Conservation (phyloP, 2,113 vertebrate genomes). For the Hirundichthys speculiger region DNA sequence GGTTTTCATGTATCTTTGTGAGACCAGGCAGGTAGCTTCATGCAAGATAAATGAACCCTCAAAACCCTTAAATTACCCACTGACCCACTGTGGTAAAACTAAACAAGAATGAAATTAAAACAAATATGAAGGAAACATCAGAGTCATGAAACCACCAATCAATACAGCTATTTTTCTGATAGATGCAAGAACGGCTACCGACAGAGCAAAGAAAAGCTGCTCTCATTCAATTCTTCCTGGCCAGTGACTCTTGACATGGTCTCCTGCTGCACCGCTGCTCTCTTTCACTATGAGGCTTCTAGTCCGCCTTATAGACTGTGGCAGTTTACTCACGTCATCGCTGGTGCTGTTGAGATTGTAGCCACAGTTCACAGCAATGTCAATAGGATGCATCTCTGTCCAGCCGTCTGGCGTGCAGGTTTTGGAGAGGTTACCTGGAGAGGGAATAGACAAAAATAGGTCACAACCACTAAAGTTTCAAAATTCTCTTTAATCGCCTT, state of each 20-base stretch:
- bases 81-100: background rate
- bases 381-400: conserved; percentile 84
- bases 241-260: conserved; percentile 23
- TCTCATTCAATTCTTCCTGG: conserved; percentile 31
- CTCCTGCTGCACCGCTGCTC: conserved; percentile 15
- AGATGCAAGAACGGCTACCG: conserved; percentile 12
- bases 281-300: conserved; percentile 13
- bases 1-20: too few species aligned
- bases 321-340: conserved; percentile 82
- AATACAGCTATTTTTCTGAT: conserved; percentile 26
- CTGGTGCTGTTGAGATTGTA: conserved; percentile 79
- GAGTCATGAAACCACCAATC: conserved; percentile 13
- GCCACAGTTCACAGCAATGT: conserved; percentile 85
- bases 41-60: background rate
- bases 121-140: background rate
- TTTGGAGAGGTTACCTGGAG: conserved; percentile 89
- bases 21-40: too few species aligned
- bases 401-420: conserved; percentile 90
- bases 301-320: background rate
- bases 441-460: conserved; percentile 10
- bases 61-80: background rate
- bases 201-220: conserved; percentile 20
- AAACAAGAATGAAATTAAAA: background rate
- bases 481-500: conserved; percentile 2
- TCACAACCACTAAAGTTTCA: conserved; percentile 18